Percentiles rank a stretch among this genome's conserved stretches.
Evolutionary conservation across 2,888 invertebrate species (phyloP).

Genomic region (Mythimna impura): DNA sequence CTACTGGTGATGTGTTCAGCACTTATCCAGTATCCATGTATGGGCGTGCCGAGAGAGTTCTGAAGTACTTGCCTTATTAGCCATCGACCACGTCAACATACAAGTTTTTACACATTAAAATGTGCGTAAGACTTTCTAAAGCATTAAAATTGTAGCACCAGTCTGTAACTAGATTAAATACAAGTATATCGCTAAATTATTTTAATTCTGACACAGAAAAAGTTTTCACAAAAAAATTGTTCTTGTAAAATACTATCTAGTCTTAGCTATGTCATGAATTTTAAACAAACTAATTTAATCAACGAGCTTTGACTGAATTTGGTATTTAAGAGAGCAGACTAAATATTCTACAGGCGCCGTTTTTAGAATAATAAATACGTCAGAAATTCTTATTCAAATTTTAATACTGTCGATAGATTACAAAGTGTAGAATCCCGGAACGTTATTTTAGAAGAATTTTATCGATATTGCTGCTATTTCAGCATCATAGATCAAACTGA

Average conservation of each 20-base stretch:
- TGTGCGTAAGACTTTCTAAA: conserved; percentile 69
- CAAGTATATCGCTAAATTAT: conserved; percentile 35
- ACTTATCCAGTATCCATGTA: conserved; percentile 52
- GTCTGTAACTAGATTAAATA: conserved; percentile 31
- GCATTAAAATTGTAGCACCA: conserved; percentile 57
- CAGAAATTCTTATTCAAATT: conserved; percentile 12
- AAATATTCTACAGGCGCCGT: conserved; percentile 15
- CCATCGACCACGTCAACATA: conserved; percentile 55
- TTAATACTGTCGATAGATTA: not conserved
- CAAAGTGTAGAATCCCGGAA: conserved; percentile 16
- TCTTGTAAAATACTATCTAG: conserved; percentile 20
- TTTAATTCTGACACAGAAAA: conserved; percentile 32
- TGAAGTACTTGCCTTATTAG: conserved; percentile 61
- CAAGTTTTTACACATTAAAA: conserved; percentile 64
- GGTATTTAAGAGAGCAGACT: conserved; percentile 25
- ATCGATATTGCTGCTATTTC: conserved; percentile 12
- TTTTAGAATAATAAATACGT: conserved; percentile 10
- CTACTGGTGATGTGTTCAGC: conserved; percentile 46
- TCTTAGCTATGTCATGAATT: conserved; percentile 40
- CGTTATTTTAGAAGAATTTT: conserved; percentile 10
- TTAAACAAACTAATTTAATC: conserved; percentile 54
- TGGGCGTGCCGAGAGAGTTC: conserved; percentile 65
- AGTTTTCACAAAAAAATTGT: conserved; percentile 16
- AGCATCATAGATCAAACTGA: conserved; percentile 41
- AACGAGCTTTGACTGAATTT: conserved; percentile 40